Evolutionary conservation across 2,797 vertebrate genomes (phyloP).

Genomic region (Poecilia gillii): DNA sequence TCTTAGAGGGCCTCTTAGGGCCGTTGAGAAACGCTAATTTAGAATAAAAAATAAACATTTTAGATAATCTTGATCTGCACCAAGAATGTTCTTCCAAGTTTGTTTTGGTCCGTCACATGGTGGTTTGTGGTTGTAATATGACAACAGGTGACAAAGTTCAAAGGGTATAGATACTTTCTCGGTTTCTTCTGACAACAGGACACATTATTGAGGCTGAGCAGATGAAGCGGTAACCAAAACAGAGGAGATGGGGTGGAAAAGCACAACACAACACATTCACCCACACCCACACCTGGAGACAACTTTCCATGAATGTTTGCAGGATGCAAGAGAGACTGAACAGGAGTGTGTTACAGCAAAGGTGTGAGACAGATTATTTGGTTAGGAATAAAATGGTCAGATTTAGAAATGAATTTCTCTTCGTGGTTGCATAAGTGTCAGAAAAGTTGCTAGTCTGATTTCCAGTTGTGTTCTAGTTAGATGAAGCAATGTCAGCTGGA

Average conservation of each 20-base stretch:
- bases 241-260: conserved; percentile 63
- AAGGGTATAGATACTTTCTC: neutral
- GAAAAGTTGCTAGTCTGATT: conserved; percentile 27
- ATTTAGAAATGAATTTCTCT: neutral
- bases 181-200: conserved; percentile 45
- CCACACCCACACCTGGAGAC: conserved; percentile 61
- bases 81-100: neutral
- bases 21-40: no score
- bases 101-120: neutral
- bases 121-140: neutral
- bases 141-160: neutral
- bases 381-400: neutral
- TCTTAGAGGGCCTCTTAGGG: no score
- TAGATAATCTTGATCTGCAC: neutral
- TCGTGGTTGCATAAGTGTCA: conserved; percentile 16
- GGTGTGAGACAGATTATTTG: conserved; percentile 31
- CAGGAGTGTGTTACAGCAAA: conserved; percentile 30
- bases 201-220: conserved; percentile 62
- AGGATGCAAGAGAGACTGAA: conserved; percentile 24
- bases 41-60: no score
- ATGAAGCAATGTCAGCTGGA: conserved; percentile 9
- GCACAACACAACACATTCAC: conserved; percentile 38
- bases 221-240: conserved; percentile 71
- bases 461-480: conserved; percentile 2
- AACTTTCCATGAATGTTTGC: conserved; percentile 28